Base-by-base conservation (phyloP, 2,888 invertebrate species). In the Pseudolycoriella hygida region DNA sequence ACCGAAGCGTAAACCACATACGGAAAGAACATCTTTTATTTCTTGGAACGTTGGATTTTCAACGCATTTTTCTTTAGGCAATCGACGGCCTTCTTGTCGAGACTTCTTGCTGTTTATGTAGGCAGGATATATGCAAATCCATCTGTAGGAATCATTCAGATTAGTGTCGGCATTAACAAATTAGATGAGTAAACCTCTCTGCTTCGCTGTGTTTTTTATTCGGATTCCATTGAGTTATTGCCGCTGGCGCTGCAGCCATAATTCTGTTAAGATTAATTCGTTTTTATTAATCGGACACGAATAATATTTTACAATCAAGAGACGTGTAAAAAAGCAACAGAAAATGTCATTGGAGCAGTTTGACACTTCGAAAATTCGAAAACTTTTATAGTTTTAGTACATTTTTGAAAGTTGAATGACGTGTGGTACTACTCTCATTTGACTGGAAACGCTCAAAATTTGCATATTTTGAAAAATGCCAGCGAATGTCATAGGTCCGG, bases 111-210 rank as follows among this genome's bases (percentile, higher is more conserved):
- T 88, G 60, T 98, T 97, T 43, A 98, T 71, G 56, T 97, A 98
- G 0, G 90, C 84, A 46, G 98, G 98, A 64, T 98, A 98, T 49
- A 98, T 80, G 60, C 93, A 93, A 47, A 96, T 73, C 97, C 97
- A 98, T 59, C 86, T 85, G 67, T 48, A 61, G 62, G 53, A 34
- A 34, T 54, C 8, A 6, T 4, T 6, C 8, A 4, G 8, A 25
- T 25, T 25, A 25, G 8, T 25, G 5, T 25, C 25, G 5, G 5
- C 25, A 25, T 25, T 25, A 6, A 8, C 25, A 25, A 25, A 25
- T 25, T 4, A 25, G 8, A 4, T 25, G 25, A 8, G 8, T 25
- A 25, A 25, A 80, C 83, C 82, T 74, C 69, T 82, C 82, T 53
- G 74, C 67, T 53, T 90, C 89, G 54, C 78, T 81, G 57, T 87